Evolutionary conservation across 1,140 invertebrate species (phyloP), one percentile per base, ranked within the genome.

Genomic region (Caenorhabditis briggsae): DNA sequence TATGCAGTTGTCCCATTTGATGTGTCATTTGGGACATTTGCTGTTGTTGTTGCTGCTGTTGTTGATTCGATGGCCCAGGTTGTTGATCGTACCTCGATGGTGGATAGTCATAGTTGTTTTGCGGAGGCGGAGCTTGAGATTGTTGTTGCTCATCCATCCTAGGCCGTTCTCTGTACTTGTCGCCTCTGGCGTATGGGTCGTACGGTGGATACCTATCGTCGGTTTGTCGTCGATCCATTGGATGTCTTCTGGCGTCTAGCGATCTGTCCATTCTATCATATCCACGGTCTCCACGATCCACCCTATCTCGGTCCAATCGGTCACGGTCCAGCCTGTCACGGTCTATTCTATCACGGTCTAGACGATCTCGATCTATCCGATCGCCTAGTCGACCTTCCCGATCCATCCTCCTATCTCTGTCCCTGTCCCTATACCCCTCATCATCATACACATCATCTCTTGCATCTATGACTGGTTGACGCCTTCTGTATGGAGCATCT

Each of bases 1-100:
- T 53, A 18, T 86, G 85, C 85, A 86, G 82, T 48, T 82, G 74
- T n/a, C 43, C 41, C 82, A 83, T 83, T 58, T 83, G 82, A 50
- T 78, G 61, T 18, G 64, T 56, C 84, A 85, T 41, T n/a, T 85
- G 84, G 1, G n/a, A 9, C 74, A 86, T 83, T 64, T 78, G 64
- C 70, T 84, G 83, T 20, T 43, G 14, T 33, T 33, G 33, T 33
- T 33, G 33, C 33, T 25, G 64, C 53, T 50, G 41, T 8, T 82
- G 23, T 16, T 18, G 48, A 59, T 56, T 48, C 16, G 23, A 33
- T 6, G 82, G 82, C 2, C 82, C 82, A 0, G 82, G 82, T 20
- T 82, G 82, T 5, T 55, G 50, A 43, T 82, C 82, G 82, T 82
- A 82, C n/a, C 48, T n/a, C 64, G 64, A 20, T 46, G 64, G 64